Percentiles rank a stretch among this genome's conserved stretches.
These are phyloP conservation scores for Sebastes elongatus DNA, from an alignment of 2,797 vertebrate species.

Conservation along the genomic window DNA sequence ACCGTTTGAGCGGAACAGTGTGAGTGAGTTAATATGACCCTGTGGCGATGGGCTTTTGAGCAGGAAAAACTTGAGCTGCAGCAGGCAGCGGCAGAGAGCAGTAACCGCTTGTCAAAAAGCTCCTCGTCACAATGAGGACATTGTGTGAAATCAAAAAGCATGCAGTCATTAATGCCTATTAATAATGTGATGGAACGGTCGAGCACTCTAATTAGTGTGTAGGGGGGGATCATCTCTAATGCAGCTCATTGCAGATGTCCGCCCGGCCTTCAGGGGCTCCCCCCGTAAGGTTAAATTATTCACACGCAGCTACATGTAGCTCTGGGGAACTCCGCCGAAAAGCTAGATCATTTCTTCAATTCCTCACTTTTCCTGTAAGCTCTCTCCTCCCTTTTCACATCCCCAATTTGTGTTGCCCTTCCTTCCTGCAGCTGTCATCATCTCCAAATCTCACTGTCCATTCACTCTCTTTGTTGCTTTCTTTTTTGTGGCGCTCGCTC, in stretches of 20 bases:
- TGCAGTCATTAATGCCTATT: slow-evolving; percentile 37
- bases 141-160: slow-evolving; percentile 43
- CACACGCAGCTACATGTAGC: slow-evolving; percentile 49
- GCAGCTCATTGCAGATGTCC: slow-evolving; percentile 57
- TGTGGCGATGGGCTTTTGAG: slow-evolving; percentile 1
- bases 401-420: background rate
- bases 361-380: background rate
- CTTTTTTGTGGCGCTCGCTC: background rate
- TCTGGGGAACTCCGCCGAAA: slow-evolving; percentile 33
- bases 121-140: slow-evolving; percentile 9
- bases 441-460: slow-evolving; percentile 8
- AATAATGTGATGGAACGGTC: slow-evolving; percentile 33
- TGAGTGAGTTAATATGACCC: slow-evolving; percentile 15
- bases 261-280: slow-evolving; percentile 25
- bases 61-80: background rate
- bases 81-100: background rate
- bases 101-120: slow-evolving; percentile 39
- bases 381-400: background rate
- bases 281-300: slow-evolving; percentile 61
- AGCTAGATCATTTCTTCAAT: slow-evolving; percentile 6
- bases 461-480: background rate
- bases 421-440: slow-evolving; percentile 27
- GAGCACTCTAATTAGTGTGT: slow-evolving; percentile 47
- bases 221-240: slow-evolving; percentile 24
- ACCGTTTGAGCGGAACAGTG: background rate